Evolutionary conservation across 2,888 invertebrate species (phyloP).

Genomic region (Athrips mouffetella): DNA sequence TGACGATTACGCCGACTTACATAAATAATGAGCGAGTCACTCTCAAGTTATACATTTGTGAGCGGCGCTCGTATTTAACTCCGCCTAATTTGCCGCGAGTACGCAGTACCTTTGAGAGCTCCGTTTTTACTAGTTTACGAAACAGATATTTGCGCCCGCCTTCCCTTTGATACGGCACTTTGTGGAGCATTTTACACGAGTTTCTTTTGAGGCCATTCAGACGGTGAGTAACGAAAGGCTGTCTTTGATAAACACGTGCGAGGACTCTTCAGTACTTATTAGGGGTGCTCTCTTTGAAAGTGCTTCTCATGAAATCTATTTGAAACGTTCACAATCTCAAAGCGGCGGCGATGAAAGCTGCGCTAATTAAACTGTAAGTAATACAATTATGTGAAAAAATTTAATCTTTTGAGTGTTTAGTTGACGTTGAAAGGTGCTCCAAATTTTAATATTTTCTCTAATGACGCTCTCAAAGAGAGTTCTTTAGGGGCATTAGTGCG

Average conservation of each 20-base stretch:
- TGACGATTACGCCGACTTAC: constrained; percentile 69
- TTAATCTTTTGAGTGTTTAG: constrained; percentile 58
- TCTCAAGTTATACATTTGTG: constrained; percentile 70
- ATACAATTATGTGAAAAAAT: constrained; percentile 75
- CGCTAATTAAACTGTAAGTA: constrained; percentile 77
- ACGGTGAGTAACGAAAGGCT: constrained; percentile 79
- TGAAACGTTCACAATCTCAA: constrained; percentile 76
- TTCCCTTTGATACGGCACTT: constrained; percentile 77
- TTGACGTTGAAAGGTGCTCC: constrained; percentile 46
- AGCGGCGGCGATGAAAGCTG: constrained; percentile 71
- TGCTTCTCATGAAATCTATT: constrained; percentile 75
- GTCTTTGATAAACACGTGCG: constrained; percentile 79
- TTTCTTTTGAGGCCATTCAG: constrained; percentile 79
- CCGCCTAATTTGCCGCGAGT: constrained; percentile 77
- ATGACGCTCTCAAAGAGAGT: constrained; percentile 8
- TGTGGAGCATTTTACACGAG: constrained; percentile 78
- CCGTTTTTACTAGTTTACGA: constrained; percentile 78
- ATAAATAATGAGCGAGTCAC: constrained; percentile 74
- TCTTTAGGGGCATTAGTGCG: constrained; percentile 2
- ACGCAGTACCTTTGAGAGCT: constrained; percentile 75
- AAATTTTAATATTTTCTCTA: constrained; percentile 38
- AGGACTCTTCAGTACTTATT: constrained; percentile 79
- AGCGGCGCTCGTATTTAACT: constrained; percentile 75
- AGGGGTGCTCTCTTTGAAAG: constrained; percentile 78
- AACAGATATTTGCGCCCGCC: constrained; percentile 79